Base-by-base conservation (phyloP, 2,797 vertebrate genomes). In the Nasua narica region DNA sequence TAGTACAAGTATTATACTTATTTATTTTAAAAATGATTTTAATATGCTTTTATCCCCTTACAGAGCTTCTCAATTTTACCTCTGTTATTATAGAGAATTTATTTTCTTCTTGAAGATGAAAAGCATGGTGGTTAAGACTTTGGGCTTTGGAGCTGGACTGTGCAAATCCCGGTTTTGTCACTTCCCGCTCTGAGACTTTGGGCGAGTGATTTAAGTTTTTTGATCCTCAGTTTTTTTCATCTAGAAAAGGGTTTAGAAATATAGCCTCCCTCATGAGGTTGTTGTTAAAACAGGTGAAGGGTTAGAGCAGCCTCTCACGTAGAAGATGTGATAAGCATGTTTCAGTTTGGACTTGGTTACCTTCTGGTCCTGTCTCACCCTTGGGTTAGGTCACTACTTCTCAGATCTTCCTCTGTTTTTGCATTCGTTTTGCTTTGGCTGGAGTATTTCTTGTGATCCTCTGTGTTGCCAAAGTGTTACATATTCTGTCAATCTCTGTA, bases 101-200 rank as follows among this genome's bases (percentile, higher is more conserved):
- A 54, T 54, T 93, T 91, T 87, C 62, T 91, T 96, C 50, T 95
- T 76, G 29, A 62, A 95, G 56, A 91, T 27, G 32, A 23, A 83
- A 58, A 84, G 16, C 16, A 8, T 1, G 32, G 16, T 40, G 50
- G 32, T 69, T 86, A 78, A 92, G 74, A 52, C 54, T 88, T 83
- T 85, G 52, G 65, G 56, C 62, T 95, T 52, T 88, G 65, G 83
- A 79, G 48, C 35, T 43, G 77, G 52, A 29, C 37, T 65, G 5
- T 96, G 92, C 74, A 74, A 18, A 78, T 84, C 27, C 32, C 50
- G 54, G 8, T 92, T 90, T 70, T 86, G 89, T 60, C 81, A 72
- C 40, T 72, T 94, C 15, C 52, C 3, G 11, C 35, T 93, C 25
- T 79, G 87, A 69, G 82, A 70, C 29, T 87, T 72, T 52, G 70